These are phyloP conservation scores for Melieria picta DNA, from an alignment of 2,888 invertebrate species.

Conservation along the genomic window DNA sequence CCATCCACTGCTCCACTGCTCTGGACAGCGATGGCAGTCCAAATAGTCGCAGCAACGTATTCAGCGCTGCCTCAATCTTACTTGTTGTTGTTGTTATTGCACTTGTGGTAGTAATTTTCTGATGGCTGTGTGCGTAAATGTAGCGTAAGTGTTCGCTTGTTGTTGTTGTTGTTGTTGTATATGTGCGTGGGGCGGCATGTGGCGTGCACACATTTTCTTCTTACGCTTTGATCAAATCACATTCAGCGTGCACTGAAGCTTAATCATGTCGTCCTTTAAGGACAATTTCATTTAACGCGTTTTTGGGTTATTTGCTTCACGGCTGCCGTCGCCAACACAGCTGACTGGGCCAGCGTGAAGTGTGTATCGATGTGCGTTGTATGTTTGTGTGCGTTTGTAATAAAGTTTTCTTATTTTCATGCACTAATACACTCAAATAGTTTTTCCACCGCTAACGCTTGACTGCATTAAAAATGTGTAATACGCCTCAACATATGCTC, in stretches of 20 bases:
- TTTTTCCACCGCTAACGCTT: constrained; percentile 43
- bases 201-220: background rate
- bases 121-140: constrained; percentile 6
- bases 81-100: background rate
- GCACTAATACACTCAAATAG: constrained; percentile 46
- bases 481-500: constrained; percentile 46
- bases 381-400: constrained; percentile 29
- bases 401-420: constrained; percentile 44
- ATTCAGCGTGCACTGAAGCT: constrained; percentile 34
- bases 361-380: background rate
- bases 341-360: background rate
- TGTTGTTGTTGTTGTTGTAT: constrained; percentile 4
- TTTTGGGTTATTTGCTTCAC: constrained; percentile 29
- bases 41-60: background rate
- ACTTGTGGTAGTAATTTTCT: constrained; percentile 3
- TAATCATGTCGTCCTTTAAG: constrained; percentile 35
- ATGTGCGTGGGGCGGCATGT: background rate
- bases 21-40: background rate
- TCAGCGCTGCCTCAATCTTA: background rate
- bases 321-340: background rate
- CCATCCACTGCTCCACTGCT: background rate
- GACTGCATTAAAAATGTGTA: constrained; percentile 46
- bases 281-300: constrained; percentile 43
- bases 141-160: constrained; percentile 25
- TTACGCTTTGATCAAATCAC: constrained; percentile 34